phyloP scores from a whole-genome alignment of 2,888 invertebrate genomes.

The Nebria salina region DNA sequence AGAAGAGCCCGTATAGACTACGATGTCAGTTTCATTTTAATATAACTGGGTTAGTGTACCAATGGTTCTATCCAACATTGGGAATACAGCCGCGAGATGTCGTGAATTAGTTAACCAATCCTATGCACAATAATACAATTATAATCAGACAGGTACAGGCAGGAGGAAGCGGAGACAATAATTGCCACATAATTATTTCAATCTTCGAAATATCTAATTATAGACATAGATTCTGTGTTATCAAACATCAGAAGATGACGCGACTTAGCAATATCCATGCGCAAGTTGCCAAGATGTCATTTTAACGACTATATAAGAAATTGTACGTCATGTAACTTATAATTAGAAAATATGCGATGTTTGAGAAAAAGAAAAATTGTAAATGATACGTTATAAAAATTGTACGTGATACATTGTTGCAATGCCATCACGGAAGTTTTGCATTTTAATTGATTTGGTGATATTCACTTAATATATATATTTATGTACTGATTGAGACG shows the following conservation, averaged over 20 bases:
- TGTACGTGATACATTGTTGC: slow-evolving; percentile 20
- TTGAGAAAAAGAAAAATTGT: slow-evolving; percentile 20
- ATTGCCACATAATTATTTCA: slow-evolving; percentile 33
- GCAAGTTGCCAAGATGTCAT: neutral
- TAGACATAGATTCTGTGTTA: slow-evolving; percentile 2
- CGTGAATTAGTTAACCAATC: slow-evolving; percentile 28
- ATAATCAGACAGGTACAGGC: slow-evolving; percentile 26
- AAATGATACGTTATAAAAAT: slow-evolving; percentile 9
- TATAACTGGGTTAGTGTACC: slow-evolving; percentile 43
- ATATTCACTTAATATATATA: neutral
- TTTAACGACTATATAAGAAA: slow-evolving; percentile 17
- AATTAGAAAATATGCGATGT: slow-evolving; percentile 25
- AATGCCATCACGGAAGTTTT: neutral
- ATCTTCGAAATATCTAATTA: slow-evolving; percentile 25
- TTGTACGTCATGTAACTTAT: slow-evolving; percentile 31
- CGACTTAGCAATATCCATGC: slow-evolving; percentile 2
- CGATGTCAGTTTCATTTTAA: slow-evolving; percentile 43
- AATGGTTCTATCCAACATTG: slow-evolving; percentile 13
- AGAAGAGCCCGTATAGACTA: neutral
- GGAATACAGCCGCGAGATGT: slow-evolving; percentile 24
- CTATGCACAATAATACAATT: slow-evolving; percentile 42
- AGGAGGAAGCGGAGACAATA: slow-evolving; percentile 21
- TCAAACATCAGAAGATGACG: neutral
- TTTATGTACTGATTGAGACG: neutral
- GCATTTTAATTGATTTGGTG: neutral